Evolutionary conservation across 2,888 invertebrate species (phyloP), one percentile per base, ranked within the genome.

Genomic region (Cataglyphis altisquamis): DNA sequence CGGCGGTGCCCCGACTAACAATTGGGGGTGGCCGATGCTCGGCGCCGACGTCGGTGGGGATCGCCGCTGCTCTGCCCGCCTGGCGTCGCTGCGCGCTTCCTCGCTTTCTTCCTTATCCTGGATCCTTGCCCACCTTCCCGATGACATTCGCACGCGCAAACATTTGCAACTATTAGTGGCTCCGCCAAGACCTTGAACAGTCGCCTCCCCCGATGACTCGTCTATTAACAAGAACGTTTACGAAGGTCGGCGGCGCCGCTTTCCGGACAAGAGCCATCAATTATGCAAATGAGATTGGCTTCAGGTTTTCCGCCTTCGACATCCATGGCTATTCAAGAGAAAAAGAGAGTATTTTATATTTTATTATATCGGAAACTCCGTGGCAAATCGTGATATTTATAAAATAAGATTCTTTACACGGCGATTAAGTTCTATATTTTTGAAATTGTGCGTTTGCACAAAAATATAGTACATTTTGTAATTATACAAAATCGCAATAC

Each of bases 1-100:
- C 68, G 82, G 83, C 84, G 86, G 84, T 85, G 82, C 84, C 80
- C 86, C 82, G 74, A 88, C 88, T 88, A 84, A 70, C 83, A 63
- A 32, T 21, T 60, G 32, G 77, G 60, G 41, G 48, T 63, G 39
- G 39, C 29, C 25, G 45, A 57, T 32, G 41, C 48, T 80, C 62
- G 57, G 39, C 73, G 60, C 29, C 70, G 81, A 39, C 84, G 82
- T 39, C 66, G 82, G 66, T 80, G 82, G 25, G 29, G 36, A 25
- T 15, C 29, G 55, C 81, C 68, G 82, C 57, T 52, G 52, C 81
- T 75, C 84, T 88, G 81, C 82, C 74, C 78, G 82, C 45, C 57
- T 64, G 8, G 12, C 10, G 9, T 21, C 60, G 45, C 88, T 82
- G 84, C 86, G 82, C 73, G 82, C 74, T 88, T 86, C 68, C 84